Evolutionary conservation across 2,888 invertebrate genomes (phyloP), one percentile per base, ranked within the genome.

Genomic region (Himalopsyche anomala): DNA sequence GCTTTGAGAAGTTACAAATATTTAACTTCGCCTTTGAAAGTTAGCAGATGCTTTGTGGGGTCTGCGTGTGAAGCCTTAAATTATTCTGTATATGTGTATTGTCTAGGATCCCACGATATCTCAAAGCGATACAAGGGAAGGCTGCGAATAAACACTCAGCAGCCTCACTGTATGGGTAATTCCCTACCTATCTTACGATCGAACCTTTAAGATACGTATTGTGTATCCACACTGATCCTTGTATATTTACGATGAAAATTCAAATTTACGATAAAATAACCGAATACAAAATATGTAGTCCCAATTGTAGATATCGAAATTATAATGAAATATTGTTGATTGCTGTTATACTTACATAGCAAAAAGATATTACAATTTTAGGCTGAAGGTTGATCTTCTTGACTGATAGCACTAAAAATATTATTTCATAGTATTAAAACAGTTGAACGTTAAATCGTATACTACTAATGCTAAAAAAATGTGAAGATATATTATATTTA

Each of bases 1-100:
- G 40, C 80, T 80, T 45, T 42, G 80, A 42, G 80, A 36, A 80
- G 80, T 80, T 62, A 19, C 62, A n/a, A 62, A 62, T 62, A 62
- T 62, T 62, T 62, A 62, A 62, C 62, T 62, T 62, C 0, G 62
- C 62, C 62, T 62, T 62, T 62, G 62, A 62, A 62, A 62, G 62
- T 62, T 62, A 62, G 28, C 62, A 62, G 62, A 62, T 62, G 62
- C 62, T 62, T 62, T 62, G 62, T 62, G 62, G 28, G 62, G 19
- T 62, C 19, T 62, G 62, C 62, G 62, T 62, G 62, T 62, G 62
- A 62, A 62, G 62, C 62, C 62, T 19, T 62, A 62, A 62, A 62
- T 19, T 62, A 19, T 62, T 62, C 19, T 62, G 62, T 62, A 62
- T 62, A 28, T 62, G 56, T 56, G 62, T 62, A 62, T 62, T 62